Base-by-base conservation (phyloP, 2,113 vertebrate genomes). In the Nematolebias whitei region DNA sequence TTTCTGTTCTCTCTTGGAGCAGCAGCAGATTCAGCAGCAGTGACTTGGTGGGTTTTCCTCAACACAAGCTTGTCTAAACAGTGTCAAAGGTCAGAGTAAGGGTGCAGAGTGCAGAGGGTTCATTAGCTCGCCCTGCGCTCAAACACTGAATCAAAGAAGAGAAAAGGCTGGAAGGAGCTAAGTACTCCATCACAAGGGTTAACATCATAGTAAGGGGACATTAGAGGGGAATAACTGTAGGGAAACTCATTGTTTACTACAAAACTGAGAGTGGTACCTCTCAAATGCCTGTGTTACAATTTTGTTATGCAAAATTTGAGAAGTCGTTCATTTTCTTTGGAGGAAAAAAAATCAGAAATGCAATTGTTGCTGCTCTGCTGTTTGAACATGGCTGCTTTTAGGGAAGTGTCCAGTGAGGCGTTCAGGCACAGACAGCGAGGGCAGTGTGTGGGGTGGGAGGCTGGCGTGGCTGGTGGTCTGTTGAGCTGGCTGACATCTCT, bases 401-500 rank as follows among this genome's bases (percentile, higher is more conserved):
- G 58, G 57, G 49, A 52, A 67, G 60, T 53, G 65, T 57, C 51
- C 61, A 19, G 22, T 54, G 52, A 62, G 62, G 50, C 18, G 9
- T 48, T 43, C 58, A 54, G 55, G 66, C 45, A 38, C 0, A 80
- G 77, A 57, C 63, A 78, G 83, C 71, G 68, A 74, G 68, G 49
- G 53, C 78, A 82, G 85, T 79, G 75, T 81, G 48, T 81, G 82
- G 83, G 85, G 82, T 78, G 71, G 78, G 80, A 77, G 80, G 68
- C 49, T 85, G 87, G 87, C 76, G 67, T 85, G 82, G 85, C 85
- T 85, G 86, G 87, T 90, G 87, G 85, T 89, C 88, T 83, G 88
- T 85, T 84, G 74, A 85, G 82, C 87, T 87, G 90, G 91, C 88
- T 93, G 91, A 92, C 90, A 68, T 90, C 87, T 91, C 84, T 92